Percentiles rank a stretch among this genome's conserved stretches.
Evolutionary conservation across 2,888 invertebrate genomes (phyloP).

Genomic region (Odontomyia ornata): DNA sequence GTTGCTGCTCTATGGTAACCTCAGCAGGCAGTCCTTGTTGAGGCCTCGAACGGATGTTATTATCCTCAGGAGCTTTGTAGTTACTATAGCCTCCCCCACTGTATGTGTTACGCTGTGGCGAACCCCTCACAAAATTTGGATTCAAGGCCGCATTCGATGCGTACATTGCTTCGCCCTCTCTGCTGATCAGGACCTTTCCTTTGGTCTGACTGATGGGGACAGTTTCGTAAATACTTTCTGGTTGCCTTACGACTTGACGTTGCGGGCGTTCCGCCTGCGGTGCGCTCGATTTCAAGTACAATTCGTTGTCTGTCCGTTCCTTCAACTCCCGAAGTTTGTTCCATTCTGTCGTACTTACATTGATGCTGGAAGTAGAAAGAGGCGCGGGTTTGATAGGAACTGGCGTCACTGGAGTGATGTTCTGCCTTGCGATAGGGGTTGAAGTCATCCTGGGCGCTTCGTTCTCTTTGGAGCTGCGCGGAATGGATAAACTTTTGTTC

Average conservation of each 20-base stretch:
- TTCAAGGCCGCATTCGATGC: slow-evolving; percentile 26
- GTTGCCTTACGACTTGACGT: not conserved
- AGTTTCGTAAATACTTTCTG: slow-evolving; percentile 52
- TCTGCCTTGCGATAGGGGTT: slow-evolving; percentile 52
- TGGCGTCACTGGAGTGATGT: not conserved
- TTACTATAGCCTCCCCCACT: slow-evolving; percentile 57
- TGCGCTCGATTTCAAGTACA: slow-evolving; percentile 46
- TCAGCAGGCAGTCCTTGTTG: slow-evolving; percentile 16
- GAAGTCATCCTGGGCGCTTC: slow-evolving; percentile 55
- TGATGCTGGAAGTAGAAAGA: slow-evolving; percentile 43
- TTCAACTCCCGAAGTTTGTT: slow-evolving; percentile 60
- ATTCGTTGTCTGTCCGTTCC: slow-evolving; percentile 60
- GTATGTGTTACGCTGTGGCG: slow-evolving; percentile 59
- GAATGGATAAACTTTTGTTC: slow-evolving; percentile 47
- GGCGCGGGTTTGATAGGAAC: not conserved
- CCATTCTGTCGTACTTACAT: slow-evolving; percentile 59
- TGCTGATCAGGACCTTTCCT: slow-evolving; percentile 37
- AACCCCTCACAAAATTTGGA: slow-evolving; percentile 57
- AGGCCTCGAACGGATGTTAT: slow-evolving; percentile 45
- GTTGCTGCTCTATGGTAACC: slow-evolving; percentile 48
- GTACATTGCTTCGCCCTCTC: slow-evolving; percentile 49
- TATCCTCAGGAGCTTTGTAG: slow-evolving; percentile 56
- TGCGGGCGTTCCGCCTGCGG: not conserved
- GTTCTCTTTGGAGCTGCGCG: slow-evolving; percentile 54
- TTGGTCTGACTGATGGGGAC: slow-evolving; percentile 47